These are phyloP conservation scores for Cerastoderma edule DNA, from an alignment of 2,888 invertebrate genomes.

Conservation along the genomic window DNA sequence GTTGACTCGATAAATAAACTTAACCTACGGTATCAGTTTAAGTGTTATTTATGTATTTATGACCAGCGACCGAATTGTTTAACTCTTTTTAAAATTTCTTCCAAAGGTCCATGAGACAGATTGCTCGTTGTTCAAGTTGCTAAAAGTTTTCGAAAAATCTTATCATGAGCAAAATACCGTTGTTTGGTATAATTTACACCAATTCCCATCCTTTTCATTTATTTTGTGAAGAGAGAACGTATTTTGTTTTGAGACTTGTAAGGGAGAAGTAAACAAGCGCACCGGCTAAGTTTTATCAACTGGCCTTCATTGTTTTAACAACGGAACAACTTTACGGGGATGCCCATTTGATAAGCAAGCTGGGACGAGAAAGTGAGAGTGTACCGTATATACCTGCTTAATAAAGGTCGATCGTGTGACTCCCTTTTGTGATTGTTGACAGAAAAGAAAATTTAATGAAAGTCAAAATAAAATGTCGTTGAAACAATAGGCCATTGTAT, in stretches of 20 bases:
- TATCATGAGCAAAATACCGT: neutral
- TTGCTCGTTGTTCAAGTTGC: neutral
- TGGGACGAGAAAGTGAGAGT: no score
- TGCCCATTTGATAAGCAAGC: constrained; percentile 5
- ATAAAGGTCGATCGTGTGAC: neutral
- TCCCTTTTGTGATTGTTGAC: neutral
- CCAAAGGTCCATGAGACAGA: no score
- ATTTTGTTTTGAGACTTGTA: neutral
- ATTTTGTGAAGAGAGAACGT: neutral
- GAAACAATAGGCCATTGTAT: no score
- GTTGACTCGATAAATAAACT: no score
- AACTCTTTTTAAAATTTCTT: no score
- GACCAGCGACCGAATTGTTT: no score
- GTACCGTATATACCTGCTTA: constrained; percentile 13
- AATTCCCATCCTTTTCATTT: neutral
- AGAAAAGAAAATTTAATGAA: neutral
- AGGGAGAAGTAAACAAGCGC: constrained; percentile 16
- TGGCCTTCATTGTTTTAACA: constrained; percentile 17
- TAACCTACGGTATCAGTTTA: no score
- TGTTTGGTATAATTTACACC: neutral
- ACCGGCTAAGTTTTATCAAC: constrained; percentile 14
- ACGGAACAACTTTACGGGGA: constrained; percentile 3
- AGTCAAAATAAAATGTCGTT: neutral
- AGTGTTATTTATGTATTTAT: no score
- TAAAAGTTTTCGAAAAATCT: neutral